Evolutionary conservation across 2,113 vertebrate genomes (phyloP).

Genomic region (Anas platyrhynchos): DNA sequence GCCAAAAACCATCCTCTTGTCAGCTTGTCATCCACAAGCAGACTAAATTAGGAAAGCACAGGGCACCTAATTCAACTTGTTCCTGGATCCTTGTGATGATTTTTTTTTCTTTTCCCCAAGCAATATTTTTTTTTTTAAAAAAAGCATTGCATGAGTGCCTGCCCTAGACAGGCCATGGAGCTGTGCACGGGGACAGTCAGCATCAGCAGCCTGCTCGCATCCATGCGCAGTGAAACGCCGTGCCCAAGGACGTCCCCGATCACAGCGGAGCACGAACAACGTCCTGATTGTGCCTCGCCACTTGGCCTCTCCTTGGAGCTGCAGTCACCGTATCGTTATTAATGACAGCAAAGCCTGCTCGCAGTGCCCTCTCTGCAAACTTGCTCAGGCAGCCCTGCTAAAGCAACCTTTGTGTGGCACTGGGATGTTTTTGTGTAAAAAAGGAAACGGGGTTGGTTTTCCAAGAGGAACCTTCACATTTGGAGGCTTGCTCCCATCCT

Average conservation of each 20-base stretch:
- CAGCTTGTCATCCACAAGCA: not conserved
- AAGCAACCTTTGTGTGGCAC: not conserved
- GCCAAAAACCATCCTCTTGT: not conserved
- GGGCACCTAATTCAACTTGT: accelerated
- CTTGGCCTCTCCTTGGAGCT: not conserved
- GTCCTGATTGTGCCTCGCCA: not conserved
- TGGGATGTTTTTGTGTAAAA: not conserved
- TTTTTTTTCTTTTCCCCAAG: not conserved
- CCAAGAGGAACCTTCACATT: accelerated
- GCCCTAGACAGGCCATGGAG: not conserved
- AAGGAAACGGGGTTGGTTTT: accelerated
- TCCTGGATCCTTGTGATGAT: accelerated
- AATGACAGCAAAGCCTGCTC: constrained; percentile 30
- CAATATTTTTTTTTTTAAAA: not conserved
- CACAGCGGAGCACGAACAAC: not conserved
- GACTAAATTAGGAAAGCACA: not conserved
- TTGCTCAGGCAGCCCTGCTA: not conserved
- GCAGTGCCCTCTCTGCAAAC: not conserved
- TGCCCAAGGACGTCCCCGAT: not conserved
- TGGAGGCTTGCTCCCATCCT: not conserved
- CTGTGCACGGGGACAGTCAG: not conserved
- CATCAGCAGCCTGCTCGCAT: not conserved
- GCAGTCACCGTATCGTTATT: not conserved
- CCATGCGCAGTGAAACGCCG: accelerated
- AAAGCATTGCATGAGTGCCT: not conserved